Percentiles rank a stretch among this genome's conserved stretches.
Conservation (phyloP, 2,113 vertebrate genomes). For the Tychaedon coryphoeus region DNA sequence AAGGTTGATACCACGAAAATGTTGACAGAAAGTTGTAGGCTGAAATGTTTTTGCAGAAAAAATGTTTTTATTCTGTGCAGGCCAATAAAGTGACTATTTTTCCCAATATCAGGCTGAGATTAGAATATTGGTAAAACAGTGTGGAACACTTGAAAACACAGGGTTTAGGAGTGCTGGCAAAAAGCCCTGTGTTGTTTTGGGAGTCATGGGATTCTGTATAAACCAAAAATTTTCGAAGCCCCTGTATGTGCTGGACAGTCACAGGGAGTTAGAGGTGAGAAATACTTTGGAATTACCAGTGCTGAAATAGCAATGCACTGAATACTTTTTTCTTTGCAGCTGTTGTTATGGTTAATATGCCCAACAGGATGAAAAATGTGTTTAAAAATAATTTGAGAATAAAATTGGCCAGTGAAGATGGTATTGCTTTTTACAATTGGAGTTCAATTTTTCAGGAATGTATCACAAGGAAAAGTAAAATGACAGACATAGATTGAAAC, state of each 20-base stretch:
- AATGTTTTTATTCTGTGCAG: not conserved
- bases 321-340: not conserved
- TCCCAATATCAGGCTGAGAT: not conserved
- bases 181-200: not conserved
- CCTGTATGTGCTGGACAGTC: not conserved
- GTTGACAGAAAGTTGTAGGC: not conserved
- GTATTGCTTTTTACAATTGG: conserved; percentile 38
- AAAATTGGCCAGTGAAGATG: not conserved
- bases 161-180: not conserved
- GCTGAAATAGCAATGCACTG: not conserved
- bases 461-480: conserved; percentile 21
- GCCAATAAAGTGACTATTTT: not conserved
- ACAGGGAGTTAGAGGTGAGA: not conserved
- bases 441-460: conserved; percentile 57
- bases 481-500: conserved; percentile 26
- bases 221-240: not conserved
- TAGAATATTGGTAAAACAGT: not conserved
- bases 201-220: not conserved
- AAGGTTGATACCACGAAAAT: not conserved
- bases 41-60: not conserved
- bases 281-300: not conserved
- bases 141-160: not conserved
- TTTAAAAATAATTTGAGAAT: conserved; percentile 27
- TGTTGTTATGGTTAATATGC: not conserved
- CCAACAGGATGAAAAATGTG: conserved; percentile 29